These are phyloP conservation scores for Siphlonurus alternatus DNA, from an alignment of 2,888 invertebrate species.

Conservation along the genomic window DNA sequence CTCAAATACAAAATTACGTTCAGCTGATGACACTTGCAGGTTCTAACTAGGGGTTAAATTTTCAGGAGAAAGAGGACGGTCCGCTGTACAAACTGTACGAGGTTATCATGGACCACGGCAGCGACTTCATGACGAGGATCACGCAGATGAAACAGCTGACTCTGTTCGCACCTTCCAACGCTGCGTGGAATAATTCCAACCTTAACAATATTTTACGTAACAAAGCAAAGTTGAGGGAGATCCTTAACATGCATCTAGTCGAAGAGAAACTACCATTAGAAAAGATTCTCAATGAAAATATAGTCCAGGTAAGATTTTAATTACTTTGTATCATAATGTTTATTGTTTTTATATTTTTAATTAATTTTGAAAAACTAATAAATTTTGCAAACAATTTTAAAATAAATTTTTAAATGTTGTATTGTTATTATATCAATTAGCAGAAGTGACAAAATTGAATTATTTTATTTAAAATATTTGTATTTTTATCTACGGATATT, in stretches of 20 bases:
- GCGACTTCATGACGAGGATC: constrained; percentile 54
- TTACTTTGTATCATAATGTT: too few relatives aligned
- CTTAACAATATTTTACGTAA: constrained; percentile 50
- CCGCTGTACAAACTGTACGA: constrained; percentile 69
- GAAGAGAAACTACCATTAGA: constrained; percentile 58
- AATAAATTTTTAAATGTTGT: not conserved
- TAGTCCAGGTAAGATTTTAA: constrained; percentile 41
- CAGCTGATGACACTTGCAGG: too few relatives aligned
- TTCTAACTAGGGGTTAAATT: too few relatives aligned
- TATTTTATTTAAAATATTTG: not conserved
- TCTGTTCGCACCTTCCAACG: constrained; percentile 77
- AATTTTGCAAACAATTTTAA: too few relatives aligned
- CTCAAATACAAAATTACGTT: too few relatives aligned
- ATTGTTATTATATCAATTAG: not conserved
- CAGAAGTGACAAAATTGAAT: not conserved
- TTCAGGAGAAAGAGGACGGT: constrained; percentile 52
- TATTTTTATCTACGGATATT: not conserved
- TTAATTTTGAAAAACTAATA: too few relatives aligned
- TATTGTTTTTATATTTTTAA: too few relatives aligned
- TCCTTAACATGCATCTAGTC: constrained; percentile 68
- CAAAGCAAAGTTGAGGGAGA: constrained; percentile 51
- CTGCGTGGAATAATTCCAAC: constrained; percentile 60
- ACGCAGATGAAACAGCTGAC: constrained; percentile 57
- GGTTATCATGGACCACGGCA: constrained; percentile 55
- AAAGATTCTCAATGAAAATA: constrained; percentile 51